Base-by-base conservation (phyloP, 1,140 invertebrate genomes). In the Cylas formicarius region DNA sequence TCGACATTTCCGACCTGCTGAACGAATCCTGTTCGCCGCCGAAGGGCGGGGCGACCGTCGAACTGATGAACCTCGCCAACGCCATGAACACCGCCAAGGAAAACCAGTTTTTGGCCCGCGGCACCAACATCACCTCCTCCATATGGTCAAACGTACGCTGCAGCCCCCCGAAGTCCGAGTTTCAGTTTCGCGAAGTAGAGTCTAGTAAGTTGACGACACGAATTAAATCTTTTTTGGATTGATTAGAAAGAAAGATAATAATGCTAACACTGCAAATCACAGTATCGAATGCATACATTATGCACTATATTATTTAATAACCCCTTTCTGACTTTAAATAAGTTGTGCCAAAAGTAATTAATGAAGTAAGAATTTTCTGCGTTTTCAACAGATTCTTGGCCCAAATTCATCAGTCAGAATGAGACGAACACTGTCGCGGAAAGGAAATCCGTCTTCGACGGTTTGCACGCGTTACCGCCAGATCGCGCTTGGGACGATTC, bases 1-100 rank as follows among this genome's bases (percentile, higher is more conserved):
- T 76, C 43, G 73, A 76, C 55, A 73, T 77, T 33, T 67, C 71
- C 37, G 70, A 75, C 42, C 56, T 76, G 21, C 57, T 76, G 17
- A 70, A 73, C 23, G 75, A 74, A 10, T 73, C 74, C 5, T 69
- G 66, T 39, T 67, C 72, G 43, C 58, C 65, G n/a, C n/a, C n/a
- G n/a, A n/a, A n/a, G n/a, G n/a, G n/a, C 13, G 55, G 54, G 33
- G 39, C 48, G 6, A 52, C 46, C 36, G 54, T 61, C 8, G 53
- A 54, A 35, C 45, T 55, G 46, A 56, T 58, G 44, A 59, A 56
- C 45, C 32, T 60, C 26, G 56, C 55, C 16, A 60, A 55, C 29
- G 56, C 53, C 49, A 38, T 36, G 16, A 47, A 56, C 42, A 46
- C 17, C 5, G 48, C 53, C 8, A 49, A 46, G 29, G 34, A 43